phyloP scores from a whole-genome alignment of 2,113 vertebrate species.

The Ptychochromis oligacanthus region DNA sequence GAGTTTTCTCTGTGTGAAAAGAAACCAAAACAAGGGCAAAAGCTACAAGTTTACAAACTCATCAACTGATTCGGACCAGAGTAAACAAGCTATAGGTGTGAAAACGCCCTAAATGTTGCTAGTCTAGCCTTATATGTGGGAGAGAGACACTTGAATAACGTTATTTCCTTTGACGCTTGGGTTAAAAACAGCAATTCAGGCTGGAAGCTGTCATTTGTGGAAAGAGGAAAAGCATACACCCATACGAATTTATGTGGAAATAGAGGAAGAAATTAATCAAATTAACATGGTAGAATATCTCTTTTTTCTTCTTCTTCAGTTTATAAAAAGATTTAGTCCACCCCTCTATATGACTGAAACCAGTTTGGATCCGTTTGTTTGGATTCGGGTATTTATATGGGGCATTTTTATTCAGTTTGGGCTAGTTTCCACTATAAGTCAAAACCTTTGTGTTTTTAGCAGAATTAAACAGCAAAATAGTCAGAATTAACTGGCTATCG shows the following conservation, averaged over 20 bases:
- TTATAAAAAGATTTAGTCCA: neutral
- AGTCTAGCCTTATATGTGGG: neutral
- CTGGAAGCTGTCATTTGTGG: no score
- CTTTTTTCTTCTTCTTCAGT: neutral
- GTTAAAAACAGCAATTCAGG: no score
- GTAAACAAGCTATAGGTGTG: no score
- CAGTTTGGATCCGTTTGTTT: neutral
- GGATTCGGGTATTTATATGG: neutral
- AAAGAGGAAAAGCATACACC: no score
- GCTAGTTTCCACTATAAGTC: no score
- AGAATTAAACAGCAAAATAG: neutral
- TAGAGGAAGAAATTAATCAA: no score
- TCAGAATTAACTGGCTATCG: neutral
- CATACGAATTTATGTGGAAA: no score
- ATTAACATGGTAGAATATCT: neutral
- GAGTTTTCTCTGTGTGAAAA: no score
- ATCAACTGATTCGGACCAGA: no score
- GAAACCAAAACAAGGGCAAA: no score
- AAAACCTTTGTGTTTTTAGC: no score
- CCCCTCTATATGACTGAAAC: neutral
- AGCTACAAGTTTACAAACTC: no score
- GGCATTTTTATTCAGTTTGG: neutral
- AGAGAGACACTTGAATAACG: neutral
- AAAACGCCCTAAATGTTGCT: neutral
- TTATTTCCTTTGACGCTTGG: neutral